A percentile compares a stretch with the other conserved stretches of the same genome.
Conservation (phyloP, 2,113 vertebrate genomes). For the Onychorhynchus coronatus region DNA sequence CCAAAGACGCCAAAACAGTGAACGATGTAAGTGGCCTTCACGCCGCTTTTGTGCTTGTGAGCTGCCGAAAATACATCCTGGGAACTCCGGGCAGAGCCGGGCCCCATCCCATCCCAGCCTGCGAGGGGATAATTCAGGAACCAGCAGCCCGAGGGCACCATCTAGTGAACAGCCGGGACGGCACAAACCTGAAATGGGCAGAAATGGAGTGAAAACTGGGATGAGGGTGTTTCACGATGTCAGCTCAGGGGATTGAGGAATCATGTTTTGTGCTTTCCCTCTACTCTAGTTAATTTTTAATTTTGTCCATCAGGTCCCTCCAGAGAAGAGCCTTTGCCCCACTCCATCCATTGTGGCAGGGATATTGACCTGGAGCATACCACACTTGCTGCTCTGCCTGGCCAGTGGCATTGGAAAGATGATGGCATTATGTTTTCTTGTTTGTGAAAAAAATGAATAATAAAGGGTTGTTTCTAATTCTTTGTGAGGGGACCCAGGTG, state of each 20-base stretch:
- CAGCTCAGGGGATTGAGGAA: not conserved
- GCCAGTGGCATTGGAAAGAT: not conserved
- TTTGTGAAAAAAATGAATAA: fast-evolving
- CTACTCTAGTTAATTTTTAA: not conserved
- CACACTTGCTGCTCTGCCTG: not conserved
- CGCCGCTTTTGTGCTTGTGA: not conserved
- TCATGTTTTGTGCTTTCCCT: not conserved
- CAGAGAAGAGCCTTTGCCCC: fast-evolving
- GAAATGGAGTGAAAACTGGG: not conserved
- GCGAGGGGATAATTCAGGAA: not conserved
- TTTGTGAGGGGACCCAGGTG: fast-evolving
- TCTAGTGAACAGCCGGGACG: slow-evolving; percentile 33
- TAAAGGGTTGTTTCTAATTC: not conserved
- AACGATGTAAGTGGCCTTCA: not conserved
- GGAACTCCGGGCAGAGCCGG: not conserved
- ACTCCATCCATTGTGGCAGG: not conserved
- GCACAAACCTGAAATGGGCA: not conserved
- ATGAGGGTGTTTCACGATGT: not conserved
- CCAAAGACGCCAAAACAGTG: fast-evolving
- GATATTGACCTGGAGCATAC: not conserved
- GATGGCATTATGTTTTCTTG: not conserved
- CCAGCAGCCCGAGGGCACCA: slow-evolving; percentile 62
- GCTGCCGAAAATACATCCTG: not conserved
- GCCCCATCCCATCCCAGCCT: not conserved
- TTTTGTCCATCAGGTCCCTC: not conserved